Evolutionary conservation across 2,113 vertebrate genomes (phyloP), one percentile per base, ranked within the genome.

Genomic region (Chaenocephalus aceratus): DNA sequence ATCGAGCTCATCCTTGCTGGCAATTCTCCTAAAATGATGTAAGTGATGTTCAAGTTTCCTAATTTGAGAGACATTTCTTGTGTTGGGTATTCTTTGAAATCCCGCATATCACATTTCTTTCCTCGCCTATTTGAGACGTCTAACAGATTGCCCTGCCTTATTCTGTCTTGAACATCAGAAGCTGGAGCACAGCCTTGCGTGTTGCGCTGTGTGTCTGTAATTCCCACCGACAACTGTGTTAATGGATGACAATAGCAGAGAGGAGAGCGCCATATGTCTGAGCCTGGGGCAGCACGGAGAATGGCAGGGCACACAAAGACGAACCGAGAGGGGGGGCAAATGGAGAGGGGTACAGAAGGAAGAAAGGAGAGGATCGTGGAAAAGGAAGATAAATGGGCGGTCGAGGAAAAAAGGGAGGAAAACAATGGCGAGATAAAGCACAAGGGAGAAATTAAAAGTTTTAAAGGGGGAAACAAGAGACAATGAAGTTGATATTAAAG

Each of bases 181-280:
- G 82, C 80, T 14, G 10, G 61, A 87, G 80, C 89, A 68, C 64
- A 85, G 85, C 72, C 83, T 83, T 14, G 79, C 89, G 75, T 89
- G 88, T 88, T 91, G 88, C 80, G 75, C 79, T 77, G 52, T 83
- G 90, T 86, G 91, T 87, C 85, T 76, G 74, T 93, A 93, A 94
- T 94, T 94, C 90, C 89, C 87, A 86, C 77, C 92, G 94, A 95
- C 95, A 95, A 94, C 90, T 92, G 92, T 94, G 94, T 94, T 95
- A 94, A 95, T 95, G 92, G 93, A 92, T 91, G 92, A 94, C 92
- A 95, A 94, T 92, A 89, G 91, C 85, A 84, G 84, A 89, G 85
- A 87, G 89, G 84, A 85, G 92, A 86, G 79, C 90, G 82, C 94
- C 94, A 94, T 94, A 94, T 94, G 93, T 90, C 80, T 89, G 77